Percentiles rank a stretch among this genome's conserved stretches.
These are phyloP conservation scores for Formicarius rufipectus DNA, from an alignment of 2,113 vertebrate genomes.

Conservation along the genomic window DNA sequence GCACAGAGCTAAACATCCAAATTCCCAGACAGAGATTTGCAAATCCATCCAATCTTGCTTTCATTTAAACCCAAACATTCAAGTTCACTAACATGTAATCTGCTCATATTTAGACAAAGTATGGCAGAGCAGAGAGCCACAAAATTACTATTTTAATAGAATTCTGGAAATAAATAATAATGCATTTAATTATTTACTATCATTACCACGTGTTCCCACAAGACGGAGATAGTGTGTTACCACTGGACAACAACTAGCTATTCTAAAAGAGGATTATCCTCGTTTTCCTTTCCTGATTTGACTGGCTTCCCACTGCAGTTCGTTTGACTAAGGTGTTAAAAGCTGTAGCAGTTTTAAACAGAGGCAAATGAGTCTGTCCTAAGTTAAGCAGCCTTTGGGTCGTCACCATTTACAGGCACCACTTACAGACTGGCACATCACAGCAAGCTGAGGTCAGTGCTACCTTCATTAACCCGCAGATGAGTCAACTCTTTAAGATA, in stretches of 20 bases:
- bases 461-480: rapidly evolving
- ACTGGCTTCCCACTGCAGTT: background rate
- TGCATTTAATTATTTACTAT: background rate
- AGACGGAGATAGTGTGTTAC: rapidly evolving
- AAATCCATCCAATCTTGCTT: background rate
- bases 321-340: background rate
- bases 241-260: background rate
- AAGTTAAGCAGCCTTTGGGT: background rate
- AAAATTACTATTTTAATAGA: background rate
- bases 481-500: background rate
- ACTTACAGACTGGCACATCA: background rate
- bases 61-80: background rate
- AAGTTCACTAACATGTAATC: background rate
- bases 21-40: background rate
- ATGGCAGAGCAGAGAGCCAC: background rate
- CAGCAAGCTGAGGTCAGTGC: background rate
- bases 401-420: rapidly evolving
- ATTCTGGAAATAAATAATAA: background rate
- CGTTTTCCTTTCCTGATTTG: rapidly evolving
- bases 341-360: background rate
- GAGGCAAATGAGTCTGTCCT: background rate
- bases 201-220: background rate
- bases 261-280: background rate
- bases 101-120: background rate
- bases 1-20: background rate